These are phyloP conservation scores for Pyrgus malvae DNA, from an alignment of 2,888 invertebrate genomes.

Conservation along the genomic window DNA sequence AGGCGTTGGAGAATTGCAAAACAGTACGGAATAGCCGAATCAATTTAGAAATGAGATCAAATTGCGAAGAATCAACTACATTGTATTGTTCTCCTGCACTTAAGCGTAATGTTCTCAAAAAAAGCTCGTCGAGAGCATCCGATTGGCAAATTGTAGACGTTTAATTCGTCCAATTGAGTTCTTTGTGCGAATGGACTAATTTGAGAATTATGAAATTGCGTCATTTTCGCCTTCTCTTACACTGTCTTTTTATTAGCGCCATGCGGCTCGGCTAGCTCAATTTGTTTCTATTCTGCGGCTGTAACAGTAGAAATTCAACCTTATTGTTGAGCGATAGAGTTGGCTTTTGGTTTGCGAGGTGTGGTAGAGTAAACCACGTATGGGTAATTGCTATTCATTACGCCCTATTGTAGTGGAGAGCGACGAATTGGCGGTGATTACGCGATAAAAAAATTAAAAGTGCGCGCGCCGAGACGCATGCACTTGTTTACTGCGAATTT, in stretches of 20 bases:
- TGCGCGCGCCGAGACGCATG: conserved; percentile 35
- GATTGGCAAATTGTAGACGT: conserved; percentile 26
- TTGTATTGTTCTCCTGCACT: conserved; percentile 1
- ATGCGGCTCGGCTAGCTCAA: conserved; percentile 64
- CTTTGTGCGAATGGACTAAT: conserved; percentile 41
- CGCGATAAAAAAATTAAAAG: conserved; percentile 76
- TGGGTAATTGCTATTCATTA: conserved; percentile 81
- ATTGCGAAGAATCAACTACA: background rate
- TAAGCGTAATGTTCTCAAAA: conserved; percentile 22
- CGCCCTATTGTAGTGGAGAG: conserved; percentile 51
- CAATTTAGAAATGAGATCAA: no score
- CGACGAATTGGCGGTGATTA: conserved; percentile 73
- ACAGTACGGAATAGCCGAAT: no score
- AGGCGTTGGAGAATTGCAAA: no score
- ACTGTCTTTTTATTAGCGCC: conserved; percentile 77
- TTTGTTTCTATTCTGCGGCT: conserved; percentile 70
- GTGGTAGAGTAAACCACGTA: conserved; percentile 69
- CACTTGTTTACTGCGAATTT: conserved; percentile 12
- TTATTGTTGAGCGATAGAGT: conserved; percentile 39
- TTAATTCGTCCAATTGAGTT: conserved; percentile 28
- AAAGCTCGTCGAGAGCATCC: conserved; percentile 16
- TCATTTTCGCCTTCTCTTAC: conserved; percentile 67
- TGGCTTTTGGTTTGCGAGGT: conserved; percentile 34
- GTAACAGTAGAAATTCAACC: conserved; percentile 20
- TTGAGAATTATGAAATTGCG: conserved; percentile 74